These are phyloP conservation scores for Clamator glandarius DNA, from an alignment of 2,797 vertebrate genomes.

Conservation along the genomic window DNA sequence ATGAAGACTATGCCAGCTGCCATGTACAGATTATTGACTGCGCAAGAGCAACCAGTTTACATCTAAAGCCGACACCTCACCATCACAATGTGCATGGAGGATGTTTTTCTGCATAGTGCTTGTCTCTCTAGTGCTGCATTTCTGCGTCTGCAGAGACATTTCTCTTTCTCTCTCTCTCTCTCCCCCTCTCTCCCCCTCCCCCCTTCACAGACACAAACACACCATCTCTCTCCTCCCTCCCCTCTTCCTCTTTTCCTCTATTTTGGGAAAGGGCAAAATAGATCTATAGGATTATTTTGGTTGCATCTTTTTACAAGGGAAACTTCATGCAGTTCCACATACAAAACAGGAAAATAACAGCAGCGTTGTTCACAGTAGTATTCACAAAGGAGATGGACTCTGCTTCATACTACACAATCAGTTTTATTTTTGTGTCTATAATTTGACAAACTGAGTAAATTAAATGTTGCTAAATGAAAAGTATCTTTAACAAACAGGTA, in stretches of 20 bases:
- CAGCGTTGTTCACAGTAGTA: slow-evolving; percentile 4
- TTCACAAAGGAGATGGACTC: neutral
- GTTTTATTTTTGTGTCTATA: slow-evolving; percentile 1
- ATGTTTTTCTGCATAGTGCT: slow-evolving; percentile 73
- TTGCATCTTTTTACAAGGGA: slow-evolving; percentile 41
- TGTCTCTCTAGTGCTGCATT: slow-evolving; percentile 81
- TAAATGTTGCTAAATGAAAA: neutral
- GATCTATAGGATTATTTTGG: neutral
- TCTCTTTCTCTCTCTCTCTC: neutral
- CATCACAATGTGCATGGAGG: slow-evolving; percentile 74
- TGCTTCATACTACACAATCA: neutral
- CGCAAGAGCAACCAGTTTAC: slow-evolving; percentile 89
- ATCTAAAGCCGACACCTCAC: slow-evolving; percentile 67
- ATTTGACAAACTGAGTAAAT: neutral
- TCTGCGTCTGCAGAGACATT: slow-evolving; percentile 75
- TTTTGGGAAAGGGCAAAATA: slow-evolving; percentile 38
- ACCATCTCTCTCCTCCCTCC: neutral
- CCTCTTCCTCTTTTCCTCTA: slow-evolving; percentile 1
- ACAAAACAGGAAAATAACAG: slow-evolving; percentile 20
- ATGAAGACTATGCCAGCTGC: slow-evolving; percentile 99
- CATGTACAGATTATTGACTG: slow-evolving; percentile 97
- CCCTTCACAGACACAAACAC: neutral
- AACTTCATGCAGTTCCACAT: slow-evolving; percentile 5
- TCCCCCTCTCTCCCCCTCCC: neutral
- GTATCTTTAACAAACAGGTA: neutral